Evolutionary conservation across 2,113 vertebrate species (phyloP), one percentile per base, ranked within the genome.

Genomic region (Pelodiscus sinensis): DNA sequence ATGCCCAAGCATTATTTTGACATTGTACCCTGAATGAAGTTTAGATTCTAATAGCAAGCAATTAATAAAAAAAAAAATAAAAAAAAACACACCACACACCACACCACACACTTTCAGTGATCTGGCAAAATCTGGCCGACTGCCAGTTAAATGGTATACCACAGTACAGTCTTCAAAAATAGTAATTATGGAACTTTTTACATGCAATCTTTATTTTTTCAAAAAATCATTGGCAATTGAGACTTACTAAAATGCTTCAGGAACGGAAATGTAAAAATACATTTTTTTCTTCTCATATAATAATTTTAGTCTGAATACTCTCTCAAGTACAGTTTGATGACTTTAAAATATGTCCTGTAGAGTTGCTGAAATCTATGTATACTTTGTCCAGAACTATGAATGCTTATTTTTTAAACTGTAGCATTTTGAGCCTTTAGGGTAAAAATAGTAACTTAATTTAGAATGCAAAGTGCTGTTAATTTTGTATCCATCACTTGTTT

Each of bases 91-190:
- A 73, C 52, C 52, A 9, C 52, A 8, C 52, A 52, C 52, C 9
- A 44, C 35, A 22, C 2, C 0, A 0, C 8, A 52, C 0, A 1
- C 51, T 51, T 8, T 10, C 44, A 44, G 44, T 44, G 44, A 44
- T 44, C 44, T 44, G 73, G 3, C 55, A 85, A 90, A 95, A 91
- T 82, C 24, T 35, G 5, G 71, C n/a, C 44, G 19, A 73, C 24
- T 52, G 87, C 21, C 6, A 57, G 15, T 13, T 82, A 50, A 84
- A 52, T 24, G 82, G 29, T 57, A 12, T 54, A 71, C 71, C 10
- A 22, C 71, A 6, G 35, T 9, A 22, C 71, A 6, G 35, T 38
- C 35, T 38, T 44, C 35, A 38, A 38, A 73, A 73, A 11, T 22
- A 73, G 65, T 9, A 52, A 44, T 9, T 78, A 31, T 7, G 92